phyloP scores from a whole-genome alignment of 2,888 invertebrate genomes.

The Chrysomela aeneicollis region DNA sequence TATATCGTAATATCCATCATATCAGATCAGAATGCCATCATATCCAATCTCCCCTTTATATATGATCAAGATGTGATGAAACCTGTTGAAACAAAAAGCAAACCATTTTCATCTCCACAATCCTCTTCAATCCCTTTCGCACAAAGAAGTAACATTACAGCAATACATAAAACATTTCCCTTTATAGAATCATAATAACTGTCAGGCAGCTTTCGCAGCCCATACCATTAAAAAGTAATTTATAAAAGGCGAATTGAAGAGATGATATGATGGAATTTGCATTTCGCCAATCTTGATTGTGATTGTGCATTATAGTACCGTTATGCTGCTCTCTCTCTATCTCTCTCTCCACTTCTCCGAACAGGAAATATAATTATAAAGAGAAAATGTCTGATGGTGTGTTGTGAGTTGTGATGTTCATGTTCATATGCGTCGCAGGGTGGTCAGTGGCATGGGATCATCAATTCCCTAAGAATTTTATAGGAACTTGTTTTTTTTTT shows the following conservation, averaged over 20 bases:
- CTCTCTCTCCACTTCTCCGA: constrained; percentile 18
- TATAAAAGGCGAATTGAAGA: constrained; percentile 38
- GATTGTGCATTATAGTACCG: constrained; percentile 27
- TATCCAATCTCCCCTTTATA: too few species aligned
- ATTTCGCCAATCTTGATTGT: constrained; percentile 38
- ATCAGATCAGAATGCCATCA: too few species aligned
- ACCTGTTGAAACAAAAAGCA: not conserved
- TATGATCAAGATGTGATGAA: too few species aligned
- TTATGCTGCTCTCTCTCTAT: constrained; percentile 15
- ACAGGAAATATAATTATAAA: constrained; percentile 36
- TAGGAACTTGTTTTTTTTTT: too few species aligned
- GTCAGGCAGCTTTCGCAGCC: constrained; percentile 27
- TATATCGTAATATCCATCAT: too few species aligned
- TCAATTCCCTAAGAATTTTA: not conserved
- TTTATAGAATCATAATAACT: constrained; percentile 28
- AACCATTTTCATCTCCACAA: not conserved
- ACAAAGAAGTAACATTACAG: constrained; percentile 14
- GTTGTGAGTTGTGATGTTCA: constrained; percentile 8
- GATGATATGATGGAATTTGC: constrained; percentile 37
- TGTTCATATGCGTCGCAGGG: constrained; percentile 8
- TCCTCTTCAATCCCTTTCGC: not conserved
- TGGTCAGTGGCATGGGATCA: constrained; percentile 10
- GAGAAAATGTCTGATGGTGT: constrained; percentile 32
- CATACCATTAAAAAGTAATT: constrained; percentile 31
- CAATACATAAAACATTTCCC: constrained; percentile 20